Base-by-base conservation (phyloP, 2,797 vertebrate species). In the Propithecus perrieri region DNA sequence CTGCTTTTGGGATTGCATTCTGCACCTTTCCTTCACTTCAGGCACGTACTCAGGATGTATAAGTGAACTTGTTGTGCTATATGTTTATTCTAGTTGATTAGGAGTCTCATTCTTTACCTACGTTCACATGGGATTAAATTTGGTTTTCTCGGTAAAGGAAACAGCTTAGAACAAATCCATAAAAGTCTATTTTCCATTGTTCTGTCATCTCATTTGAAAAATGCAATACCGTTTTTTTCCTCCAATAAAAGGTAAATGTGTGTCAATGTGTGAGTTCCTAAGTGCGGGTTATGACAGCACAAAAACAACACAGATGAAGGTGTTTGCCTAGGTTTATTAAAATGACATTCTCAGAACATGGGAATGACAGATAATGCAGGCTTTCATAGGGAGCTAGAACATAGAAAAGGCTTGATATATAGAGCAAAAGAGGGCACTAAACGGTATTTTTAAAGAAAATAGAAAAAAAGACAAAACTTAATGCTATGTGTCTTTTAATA, bases 401-500 rank as follows among this genome's bases (percentile, higher is more conserved):
- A 90, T n/a, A 53, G 18, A 88, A 48, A 7, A 74, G 43, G 9
- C 1, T 69, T 93, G 18, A 43, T 72, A 85, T 33, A 80, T 7
- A 87, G 11, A 89, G 61, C 0, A 85, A 87, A 93, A 78, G 22
- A 76, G 5, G 7, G 2, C 4, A 20, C 22, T 53, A 67, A 38
- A 85, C 59, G 1, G 61, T 10, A 26, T 30, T 41, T 87, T 89
- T 84, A 0, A 43, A 80, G 3, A 85, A 91, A 72, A 48, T 5
- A 53, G 20, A 33, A 74, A 89, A 90, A 50, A 38, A 30, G 22
- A 11, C 7, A 88, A 80, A 79, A 35, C 5, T 90, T 35, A 33
- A 33, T 38, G 22, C 26, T 76, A 33, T 48, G 63, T 91, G 91
- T 85, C 11, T 85, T 94, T 91, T 90, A 80, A 78, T 95, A 74